Evolutionary conservation across 2,113 vertebrate species (phyloP), one percentile per base, ranked within the genome.

Genomic region (Bettongia penicillata): DNA sequence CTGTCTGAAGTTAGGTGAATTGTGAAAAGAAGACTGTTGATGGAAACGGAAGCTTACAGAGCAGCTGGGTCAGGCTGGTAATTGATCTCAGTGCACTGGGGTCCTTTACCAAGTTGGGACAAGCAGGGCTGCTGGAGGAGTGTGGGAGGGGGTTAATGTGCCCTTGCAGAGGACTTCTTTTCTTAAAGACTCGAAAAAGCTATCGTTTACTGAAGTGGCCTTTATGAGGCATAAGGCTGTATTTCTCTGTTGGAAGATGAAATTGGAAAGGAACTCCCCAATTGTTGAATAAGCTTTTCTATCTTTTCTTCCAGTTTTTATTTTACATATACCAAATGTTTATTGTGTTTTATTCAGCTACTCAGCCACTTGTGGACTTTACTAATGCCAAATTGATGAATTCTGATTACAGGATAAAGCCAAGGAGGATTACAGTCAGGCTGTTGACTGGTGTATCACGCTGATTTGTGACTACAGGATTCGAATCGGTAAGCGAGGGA

Each of bases 401-500:
- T 0, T 91, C 16, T 94, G 90, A 2, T 97, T 96, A 16, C 4
- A 99, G 99, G 96, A 98, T 5, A 97, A 98, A 98, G 99, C 99
- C 97, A 99, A 98, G 96, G 99, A 99, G 93, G 94, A 97, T 0
- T 99, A 99, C 61, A 93, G 96, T 7, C 97, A 97, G 31, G 98
- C 98, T 14, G 99, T 99, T 1, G 97, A 98, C 90, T 99, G 99
- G 99, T 99, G 99, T 3, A 91, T 99, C 48, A 98, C 98, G 0
- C 93, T 99, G 52, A 99, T 99, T 91, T 97, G 95, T 0, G 99
- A 99, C 98, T 99, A 99, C 92, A 98, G 98, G 24, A 98, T 99
- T 89, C 98, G 99, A 95, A 96, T 99, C 91, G 99, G 99, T 99
- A 93, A 94, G 98, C 91, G 9, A 51, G 28, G 2, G 57, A 4